Base-by-base conservation (phyloP, 2,797 vertebrate genomes). In the Galago senegalensis region DNA sequence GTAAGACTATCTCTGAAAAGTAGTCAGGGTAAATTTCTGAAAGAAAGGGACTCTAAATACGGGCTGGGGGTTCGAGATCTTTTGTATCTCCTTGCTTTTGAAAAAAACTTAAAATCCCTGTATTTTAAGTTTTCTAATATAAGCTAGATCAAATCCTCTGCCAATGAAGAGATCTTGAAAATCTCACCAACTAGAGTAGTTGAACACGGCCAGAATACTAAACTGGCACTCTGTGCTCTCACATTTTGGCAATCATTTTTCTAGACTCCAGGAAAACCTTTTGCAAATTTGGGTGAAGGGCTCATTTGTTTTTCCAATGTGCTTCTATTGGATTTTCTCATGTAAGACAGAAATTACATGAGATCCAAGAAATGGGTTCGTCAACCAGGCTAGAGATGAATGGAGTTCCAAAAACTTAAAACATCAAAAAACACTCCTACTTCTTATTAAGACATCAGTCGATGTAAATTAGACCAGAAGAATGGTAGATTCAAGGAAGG, bases 101-200 rank as follows among this genome's bases (percentile, higher is more conserved):
- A 69, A 56, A 14, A 11, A 65, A 34, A 3, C 20, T n/a, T n/a
- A n/a, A 94, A n/a, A n/a, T 46, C 31, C 21, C 14, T 76, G 27
- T 58, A 23, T 85, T 93, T 91, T 27, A 91, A 34, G 18, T 85
- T 75, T 76, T 85, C 60, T 95, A 58, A 56, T 7, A 10, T 67
- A 73, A 18, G 9, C 12, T 23, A 9, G 11, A 65, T 79, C 34
- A 87, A 73, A 91, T 46, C 4, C 13, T 73, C 75, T 53, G n/a
- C 5, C 67, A 84, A 83, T 77, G 77, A 86, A 65, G 34, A 90
- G 69, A 43, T 72, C 27, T 23, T 81, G 21, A 61, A 76, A 58
- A 58, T 69, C 20, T 80, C 76, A 70, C 13, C 63, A 53, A 61
- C 23, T n/a, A 34, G 14, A 84, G 37, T n/a, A 70, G 49, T 14